phyloP scores from a whole-genome alignment of 2,113 vertebrate genomes.

The Dinomys branickii region DNA sequence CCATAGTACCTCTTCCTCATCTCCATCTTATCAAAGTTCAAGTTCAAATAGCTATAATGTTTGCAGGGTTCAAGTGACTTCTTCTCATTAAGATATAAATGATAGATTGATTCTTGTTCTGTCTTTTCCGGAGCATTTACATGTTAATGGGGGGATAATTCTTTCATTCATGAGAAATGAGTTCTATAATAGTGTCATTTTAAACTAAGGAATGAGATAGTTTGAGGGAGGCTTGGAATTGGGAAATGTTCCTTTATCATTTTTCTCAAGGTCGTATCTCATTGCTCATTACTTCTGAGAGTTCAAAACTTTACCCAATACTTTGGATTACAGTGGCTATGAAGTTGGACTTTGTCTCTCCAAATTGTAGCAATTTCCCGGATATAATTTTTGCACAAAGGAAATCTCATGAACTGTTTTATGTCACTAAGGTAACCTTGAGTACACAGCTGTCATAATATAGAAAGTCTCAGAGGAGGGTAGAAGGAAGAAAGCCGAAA shows the following conservation, averaged over 20 bases:
- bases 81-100: constrained; percentile 77
- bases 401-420: constrained; percentile 29
- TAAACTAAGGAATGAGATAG: constrained; percentile 50
- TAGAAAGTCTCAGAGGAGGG: not conserved
- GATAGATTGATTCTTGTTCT: constrained; percentile 74
- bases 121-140: constrained; percentile 77
- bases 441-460: not conserved
- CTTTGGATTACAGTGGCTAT: not conserved
- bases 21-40: constrained; percentile 37
- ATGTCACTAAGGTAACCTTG: not conserved
- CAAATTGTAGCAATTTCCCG: not conserved
- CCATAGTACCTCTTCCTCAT: not conserved
- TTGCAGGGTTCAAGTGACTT: constrained; percentile 72
- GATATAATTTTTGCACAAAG: not conserved
- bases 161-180: constrained; percentile 78
- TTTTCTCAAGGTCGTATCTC: constrained; percentile 49
- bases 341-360: not conserved
- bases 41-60: constrained; percentile 59
- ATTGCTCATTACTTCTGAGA: constrained; percentile 11
- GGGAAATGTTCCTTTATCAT: constrained; percentile 36
- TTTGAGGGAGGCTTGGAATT: constrained; percentile 36
- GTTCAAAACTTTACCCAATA: constrained; percentile 34
- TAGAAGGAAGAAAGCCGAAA: constrained; percentile 30
- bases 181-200: constrained; percentile 73
- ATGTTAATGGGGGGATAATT: constrained; percentile 81